Base-by-base conservation (phyloP, 2,797 vertebrate species). In the Chloroceryle amazona region DNA sequence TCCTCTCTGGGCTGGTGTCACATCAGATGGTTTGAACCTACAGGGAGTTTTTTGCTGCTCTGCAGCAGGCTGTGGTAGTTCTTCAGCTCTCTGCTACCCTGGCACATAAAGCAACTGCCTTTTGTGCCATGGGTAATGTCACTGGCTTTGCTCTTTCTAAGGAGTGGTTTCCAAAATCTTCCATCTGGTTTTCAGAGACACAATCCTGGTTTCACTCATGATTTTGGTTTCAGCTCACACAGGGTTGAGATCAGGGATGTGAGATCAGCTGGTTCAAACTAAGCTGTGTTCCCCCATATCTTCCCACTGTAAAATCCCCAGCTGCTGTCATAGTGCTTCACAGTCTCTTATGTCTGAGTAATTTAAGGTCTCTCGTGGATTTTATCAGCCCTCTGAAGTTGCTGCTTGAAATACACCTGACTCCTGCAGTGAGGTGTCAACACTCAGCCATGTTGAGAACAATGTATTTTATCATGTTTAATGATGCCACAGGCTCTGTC, bases 401-500 rank as follows among this genome's bases (percentile, higher is more conserved):
- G 31, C 20, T 70, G 4, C 49, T 79, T 46, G 65, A 81, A 71
- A 11, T 11, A 44, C 25, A 7, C 26, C 47, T 55, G 47, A 26
- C 18, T 61, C 11, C 28, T 42, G 44, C 21, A 60, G 49, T 1
- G 1, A 65, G 51, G 33, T 70, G 29, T 35, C 41, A 67, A 25
- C 14, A 2, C 29, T 23, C 66, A 29, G 37, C 49, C 89, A 37
- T 5, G 3, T 3, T 54, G 54, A 84, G 46, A 65, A 52, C 20
- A 29, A 5, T 5, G 4, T 13, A 4, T 54, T 73, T 94, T 35
- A 25, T 70, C 41, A 79, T 42, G 15, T 0, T 2, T 39, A 81
- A n/a, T 0, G 0, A 52, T 41, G 28, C 33, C 23, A 16, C 33
- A 46, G 72, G 49, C 39, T 68, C 23, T 55, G 63, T 54, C 4